Evolutionary conservation across 2,113 vertebrate genomes (phyloP), one percentile per base, ranked within the genome.

Genomic region (Pseudonaja textilis): DNA sequence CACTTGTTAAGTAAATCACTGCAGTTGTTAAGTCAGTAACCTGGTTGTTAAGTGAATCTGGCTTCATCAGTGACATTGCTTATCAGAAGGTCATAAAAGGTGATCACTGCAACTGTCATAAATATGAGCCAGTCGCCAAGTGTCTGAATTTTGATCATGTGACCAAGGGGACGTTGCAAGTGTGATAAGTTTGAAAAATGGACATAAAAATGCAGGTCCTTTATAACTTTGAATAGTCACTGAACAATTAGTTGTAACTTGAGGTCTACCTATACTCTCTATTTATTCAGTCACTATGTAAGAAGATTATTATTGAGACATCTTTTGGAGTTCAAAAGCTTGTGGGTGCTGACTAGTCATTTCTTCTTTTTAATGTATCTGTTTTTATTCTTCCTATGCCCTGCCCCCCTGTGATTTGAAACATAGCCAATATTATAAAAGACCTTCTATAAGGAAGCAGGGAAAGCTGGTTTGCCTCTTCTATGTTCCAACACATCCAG

Each of bases 311-410:
- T 85, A 52, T 26, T 89, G 39, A 56, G 42, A 29, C 45, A 59
- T 8, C 29, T 61, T 90, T 90, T 90, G 88, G 34, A 52, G 45
- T 54, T 89, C 88, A 23, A 57, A 42, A 16, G 26, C n/a, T 93
- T 59, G 88, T 22, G 45, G 61, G 90, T 86, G 69, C 74, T 61
- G 42, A 42, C 47, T 59, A 69, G 45, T 69, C 39, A 74, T 85
- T 93, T 92, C 64, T 56, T 54, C 10, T 59, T 89, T 16, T 69
- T 45, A 90, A 93, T 89, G 18, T 93, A 93, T 64, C 11, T 39
- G n/a, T 85, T 45, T 69, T 59, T 92, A 34, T 50, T 55, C 45
- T 22, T 89, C 6, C 61, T 91, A 50, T 56, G 20, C 47, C 45
- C 55, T 34, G 9, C 23, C 39, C 3, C 23, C 23, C 7, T n/a